Base-by-base conservation (phyloP, 2,797 vertebrate species). In the Uromys caudimaculatus region DNA sequence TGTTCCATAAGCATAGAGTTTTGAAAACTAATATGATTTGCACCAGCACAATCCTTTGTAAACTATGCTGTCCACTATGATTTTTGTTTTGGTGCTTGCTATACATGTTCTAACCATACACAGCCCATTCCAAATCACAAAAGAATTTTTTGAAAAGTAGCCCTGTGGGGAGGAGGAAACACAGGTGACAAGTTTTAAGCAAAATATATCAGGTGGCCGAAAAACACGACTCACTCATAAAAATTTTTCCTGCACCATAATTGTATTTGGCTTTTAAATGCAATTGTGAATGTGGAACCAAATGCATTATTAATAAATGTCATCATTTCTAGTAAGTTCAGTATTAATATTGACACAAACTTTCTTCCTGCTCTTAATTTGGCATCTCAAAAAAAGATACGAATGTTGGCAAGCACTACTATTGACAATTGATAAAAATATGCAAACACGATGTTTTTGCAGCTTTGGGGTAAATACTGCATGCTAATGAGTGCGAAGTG, bases 361-460 rank as follows among this genome's bases (percentile, higher is more conserved):
- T 96, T 97, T 95, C 96, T 96, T 97, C 95, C 89, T 97, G 93
- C 77, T 97, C 96, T 97, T 97, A 97, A 97, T 97, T 97, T 97
- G 97, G 90, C 95, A 97, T 96, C 93, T 97, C 95, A n/a, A 97
- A 94, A 97, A 97, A 97, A 96, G 91, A 97, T 95, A 97, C 67
- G 91, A 97, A 96, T 97, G 97, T 97, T 97, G 98, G 97, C 97
- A 98, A 98, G 97, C 96, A 82, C 38, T 82, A 84, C 96, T 97
- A 98, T 97, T 96, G 97, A 98, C 96, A 97, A 97, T 95, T 94
- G 96, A 97, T 97, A 95, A 97, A 97, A 97, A 97, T 97, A 97
- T 97, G 95, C 96, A 97, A 97, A 98, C 97, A 95, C 96, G 96
- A 90, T 97, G 87, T 97, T 97, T 97, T 96, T 97, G 86, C 83